Evolutionary conservation across 2,888 invertebrate species (phyloP), one percentile per base, ranked within the genome.

Genomic region (Crepidodera aurea): DNA sequence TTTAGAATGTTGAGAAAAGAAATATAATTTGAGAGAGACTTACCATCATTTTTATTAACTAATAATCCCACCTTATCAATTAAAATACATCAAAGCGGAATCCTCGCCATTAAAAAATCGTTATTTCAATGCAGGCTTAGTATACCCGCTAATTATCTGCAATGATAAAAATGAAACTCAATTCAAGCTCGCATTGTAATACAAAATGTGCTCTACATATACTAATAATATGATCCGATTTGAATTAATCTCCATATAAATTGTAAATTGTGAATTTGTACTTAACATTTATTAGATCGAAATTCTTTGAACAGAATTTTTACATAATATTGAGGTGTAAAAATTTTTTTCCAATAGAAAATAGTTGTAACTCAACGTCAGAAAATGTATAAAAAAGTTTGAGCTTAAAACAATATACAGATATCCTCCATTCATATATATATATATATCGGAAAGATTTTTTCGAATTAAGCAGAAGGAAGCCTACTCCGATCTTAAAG

Each of bases 161-260:
- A 48, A 48, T 48, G n/a, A 48, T 48, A 48, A 48, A 48, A 48
- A 48, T 48, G 1, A 6, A 6, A 8, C 8, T 16, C 40, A 18
- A 16, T 18, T 16, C 8, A 40, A 40, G 12, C 18, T 27, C 12
- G 48, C 48, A 27, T 40, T 48, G 48, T 48, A 27, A 48, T 48
- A 27, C 15, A 48, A 15, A 48, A 48, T 48, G 48, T 48, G 48
- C 29, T 48, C 48, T 22, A 48, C 15, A 48, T 48, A 48, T 29
- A 48, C 48, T 48, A 27, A 48, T 48, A 48, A 48, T 46, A 25
- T 25, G 25, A 46, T 19, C 46, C 46, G 8, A 46, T 48, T 48
- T 48, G 48, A 48, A 48, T 48, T 44, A 48, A 48, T 48, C 29
- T 48, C 48, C 48, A 48, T 48, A 48, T 48, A 48, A 48, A 48